Evolutionary conservation across 2,888 invertebrate genomes (phyloP).

Genomic region (Cacoxenus indagator): DNA sequence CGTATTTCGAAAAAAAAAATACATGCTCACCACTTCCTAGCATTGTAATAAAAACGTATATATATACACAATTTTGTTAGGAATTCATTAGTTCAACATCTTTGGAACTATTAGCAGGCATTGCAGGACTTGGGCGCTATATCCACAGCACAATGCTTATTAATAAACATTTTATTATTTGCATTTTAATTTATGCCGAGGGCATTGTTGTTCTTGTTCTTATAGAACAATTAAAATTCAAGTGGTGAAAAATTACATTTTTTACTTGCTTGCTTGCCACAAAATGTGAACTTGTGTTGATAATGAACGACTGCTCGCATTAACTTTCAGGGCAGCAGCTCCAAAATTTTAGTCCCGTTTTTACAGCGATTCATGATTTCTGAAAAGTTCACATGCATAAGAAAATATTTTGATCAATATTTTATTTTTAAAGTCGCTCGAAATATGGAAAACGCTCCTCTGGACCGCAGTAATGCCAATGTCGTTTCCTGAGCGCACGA

Average conservation of each 20-base stretch:
- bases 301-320: slow-evolving; percentile 65
- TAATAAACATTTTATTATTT: slow-evolving; percentile 67
- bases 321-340: slow-evolving; percentile 55
- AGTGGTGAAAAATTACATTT: slow-evolving; percentile 58
- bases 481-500: background rate
- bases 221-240: slow-evolving; percentile 57
- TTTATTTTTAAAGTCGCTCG: background rate
- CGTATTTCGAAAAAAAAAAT: no score
- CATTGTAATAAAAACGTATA: no score
- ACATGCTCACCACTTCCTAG: no score
- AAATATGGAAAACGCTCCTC: background rate
- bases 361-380: background rate
- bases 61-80: no score
- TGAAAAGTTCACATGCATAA: background rate
- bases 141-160: slow-evolving; percentile 60
- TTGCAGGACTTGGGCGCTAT: slow-evolving; percentile 34
- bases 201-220: slow-evolving; percentile 36
- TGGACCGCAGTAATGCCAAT: background rate
- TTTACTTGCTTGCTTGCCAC: slow-evolving; percentile 52
- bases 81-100: no score
- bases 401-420: background rate
- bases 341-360: background rate
- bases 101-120: background rate
- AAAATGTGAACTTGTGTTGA: slow-evolving; percentile 52
- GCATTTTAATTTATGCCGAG: slow-evolving; percentile 66